These are phyloP conservation scores for Panulirus ornatus DNA, from an alignment of 1,140 invertebrate genomes.

Conservation along the genomic window DNA sequence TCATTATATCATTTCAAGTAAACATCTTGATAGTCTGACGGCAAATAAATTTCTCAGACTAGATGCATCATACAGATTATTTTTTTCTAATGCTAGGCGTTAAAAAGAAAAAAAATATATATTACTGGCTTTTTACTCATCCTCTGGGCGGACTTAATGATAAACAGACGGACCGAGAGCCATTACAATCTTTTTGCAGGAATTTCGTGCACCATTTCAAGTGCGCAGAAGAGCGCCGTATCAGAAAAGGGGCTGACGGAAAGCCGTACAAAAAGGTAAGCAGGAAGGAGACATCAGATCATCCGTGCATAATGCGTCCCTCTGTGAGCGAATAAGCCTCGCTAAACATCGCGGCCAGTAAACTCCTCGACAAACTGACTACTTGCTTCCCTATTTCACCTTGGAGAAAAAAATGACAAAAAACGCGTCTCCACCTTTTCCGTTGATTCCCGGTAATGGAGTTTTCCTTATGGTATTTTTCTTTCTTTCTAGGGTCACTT, in stretches of 20 bases:
- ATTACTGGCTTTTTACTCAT: background rate
- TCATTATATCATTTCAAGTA: too few relatives aligned
- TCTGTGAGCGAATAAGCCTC: slow-evolving; percentile 17
- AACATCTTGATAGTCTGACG: background rate
- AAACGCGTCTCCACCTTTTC: background rate
- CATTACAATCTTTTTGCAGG: background rate
- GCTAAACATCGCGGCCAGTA: background rate
- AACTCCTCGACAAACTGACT: slow-evolving; percentile 14
- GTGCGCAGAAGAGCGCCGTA: background rate
- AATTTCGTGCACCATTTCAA: slow-evolving; percentile 21
- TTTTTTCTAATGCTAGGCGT: background rate
- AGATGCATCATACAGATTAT: background rate
- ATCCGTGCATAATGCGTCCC: slow-evolving; percentile 19
- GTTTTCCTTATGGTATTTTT: background rate
- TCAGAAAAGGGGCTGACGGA: background rate
- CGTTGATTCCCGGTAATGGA: background rate
- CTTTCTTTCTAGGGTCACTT: background rate
- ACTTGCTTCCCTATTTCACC: slow-evolving; percentile 26
- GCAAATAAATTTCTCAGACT: background rate
- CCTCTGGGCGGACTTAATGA: background rate
- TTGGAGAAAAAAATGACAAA: background rate
- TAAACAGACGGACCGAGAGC: background rate
- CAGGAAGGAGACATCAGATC: slow-evolving; percentile 30
- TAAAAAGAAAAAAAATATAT: background rate
- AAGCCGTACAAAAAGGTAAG: background rate